phyloP scores from a whole-genome alignment of 2,113 vertebrate species.

The Catagonus wagneri region DNA sequence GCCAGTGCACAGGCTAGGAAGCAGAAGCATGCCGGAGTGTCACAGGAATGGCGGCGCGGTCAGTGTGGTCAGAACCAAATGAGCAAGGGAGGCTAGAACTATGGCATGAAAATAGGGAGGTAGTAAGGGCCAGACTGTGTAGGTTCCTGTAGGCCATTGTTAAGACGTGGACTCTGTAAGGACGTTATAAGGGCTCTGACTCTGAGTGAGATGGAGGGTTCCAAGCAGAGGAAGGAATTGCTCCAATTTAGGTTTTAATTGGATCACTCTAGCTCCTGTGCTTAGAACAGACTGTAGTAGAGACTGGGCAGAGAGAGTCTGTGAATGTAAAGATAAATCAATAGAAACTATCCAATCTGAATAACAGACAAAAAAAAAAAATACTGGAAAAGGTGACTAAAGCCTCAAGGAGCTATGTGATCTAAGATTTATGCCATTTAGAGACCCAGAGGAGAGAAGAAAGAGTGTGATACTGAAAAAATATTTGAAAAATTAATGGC shows the following conservation, averaged over 20 bases:
- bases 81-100: background rate
- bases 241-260: background rate
- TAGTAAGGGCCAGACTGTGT: background rate
- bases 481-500: slow-evolving; percentile 15
- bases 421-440: slow-evolving; percentile 20
- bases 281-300: slow-evolving; percentile 2
- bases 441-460: slow-evolving; percentile 6
- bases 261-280: background rate
- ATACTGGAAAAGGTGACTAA: background rate
- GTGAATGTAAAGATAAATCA: background rate
- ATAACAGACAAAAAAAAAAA: background rate
- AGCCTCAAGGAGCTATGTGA: background rate
- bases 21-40: background rate
- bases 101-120: background rate
- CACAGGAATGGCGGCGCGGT: background rate
- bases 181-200: background rate
- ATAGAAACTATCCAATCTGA: slow-evolving; percentile 9
- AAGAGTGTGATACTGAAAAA: background rate
- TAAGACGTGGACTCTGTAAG: background rate
- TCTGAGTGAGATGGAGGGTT: background rate
- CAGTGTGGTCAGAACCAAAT: background rate
- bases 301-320: background rate
- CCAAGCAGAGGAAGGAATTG: background rate
- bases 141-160: background rate
- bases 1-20: background rate